These are phyloP conservation scores for Larimichthys crocea DNA, from an alignment of 2,113 vertebrate species.

Conservation along the genomic window DNA sequence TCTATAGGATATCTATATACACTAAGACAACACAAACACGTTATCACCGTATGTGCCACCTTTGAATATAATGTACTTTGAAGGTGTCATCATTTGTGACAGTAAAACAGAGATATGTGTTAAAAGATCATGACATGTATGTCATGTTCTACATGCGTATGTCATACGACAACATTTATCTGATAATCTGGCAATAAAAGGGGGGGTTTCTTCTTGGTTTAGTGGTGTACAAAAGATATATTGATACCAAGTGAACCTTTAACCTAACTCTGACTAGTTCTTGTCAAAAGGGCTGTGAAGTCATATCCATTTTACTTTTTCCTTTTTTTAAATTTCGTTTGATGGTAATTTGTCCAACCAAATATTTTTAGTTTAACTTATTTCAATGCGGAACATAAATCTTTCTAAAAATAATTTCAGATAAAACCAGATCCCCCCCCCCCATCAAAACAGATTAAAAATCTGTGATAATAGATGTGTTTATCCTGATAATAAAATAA, in stretches of 20 bases:
- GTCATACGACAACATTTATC: conserved; percentile 2
- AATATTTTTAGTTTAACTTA: neutral
- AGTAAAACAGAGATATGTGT: conserved; percentile 43
- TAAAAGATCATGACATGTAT: conserved; percentile 18
- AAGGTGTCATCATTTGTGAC: conserved; percentile 5
- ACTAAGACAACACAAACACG: neutral
- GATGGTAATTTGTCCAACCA: neutral
- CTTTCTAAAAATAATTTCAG: neutral
- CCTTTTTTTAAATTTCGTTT: neutral
- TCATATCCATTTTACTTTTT: neutral
- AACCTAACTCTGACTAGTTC: neutral
- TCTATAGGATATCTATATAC: neutral
- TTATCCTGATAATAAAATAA: conserved; percentile 12
- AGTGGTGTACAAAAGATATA: neutral
- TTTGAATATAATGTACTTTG: conserved; percentile 19
- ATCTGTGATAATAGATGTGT: conserved; percentile 3
- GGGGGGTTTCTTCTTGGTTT: neutral
- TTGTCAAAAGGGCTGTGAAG: neutral
- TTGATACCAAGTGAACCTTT: conserved; percentile 34
- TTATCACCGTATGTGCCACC: too few relatives aligned
- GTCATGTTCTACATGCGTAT: neutral
- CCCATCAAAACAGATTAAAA: conserved; percentile 9
- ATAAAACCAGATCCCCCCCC: too few relatives aligned
- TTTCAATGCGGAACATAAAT: neutral
- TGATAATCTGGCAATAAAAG: conserved; percentile 13